Conservation (phyloP, 2,113 vertebrate genomes). For the Stegastes partitus region DNA sequence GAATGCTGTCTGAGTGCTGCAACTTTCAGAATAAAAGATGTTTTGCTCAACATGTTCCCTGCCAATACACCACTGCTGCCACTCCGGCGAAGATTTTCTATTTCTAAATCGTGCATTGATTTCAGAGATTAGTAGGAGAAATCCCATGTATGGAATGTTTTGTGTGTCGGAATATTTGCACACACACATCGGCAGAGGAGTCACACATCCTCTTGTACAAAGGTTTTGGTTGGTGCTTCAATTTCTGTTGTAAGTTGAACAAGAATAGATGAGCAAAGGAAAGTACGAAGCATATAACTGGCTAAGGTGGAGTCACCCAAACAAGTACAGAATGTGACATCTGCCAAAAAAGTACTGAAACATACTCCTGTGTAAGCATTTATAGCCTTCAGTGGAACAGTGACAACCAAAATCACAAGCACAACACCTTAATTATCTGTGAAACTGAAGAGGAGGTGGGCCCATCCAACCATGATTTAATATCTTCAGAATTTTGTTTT, state of each 20-base stretch:
- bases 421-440: no score
- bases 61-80: not conserved
- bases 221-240: not conserved
- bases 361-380: not conserved
- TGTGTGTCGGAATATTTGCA: slow-evolving; percentile 23
- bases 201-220: not conserved
- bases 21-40: slow-evolving; percentile 41
- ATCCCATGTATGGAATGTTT: not conserved
- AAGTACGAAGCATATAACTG: not conserved
- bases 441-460: no score
- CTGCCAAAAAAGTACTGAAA: not conserved
- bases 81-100: not conserved
- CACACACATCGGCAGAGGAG: slow-evolving; percentile 14
- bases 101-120: slow-evolving; percentile 37
- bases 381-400: no score
- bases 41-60: not conserved
- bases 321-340: not conserved
- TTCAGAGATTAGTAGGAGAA: not conserved
- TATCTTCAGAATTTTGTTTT: no score
- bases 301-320: not conserved
- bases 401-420: no score
- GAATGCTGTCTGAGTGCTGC: slow-evolving; percentile 4
- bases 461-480: no score
- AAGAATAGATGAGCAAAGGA: not conserved
- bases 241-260: not conserved